Percentiles rank a stretch among this genome's conserved stretches.
These are phyloP conservation scores for Hyperopisus bebe DNA, from an alignment of 2,113 vertebrate species.

Conservation along the genomic window DNA sequence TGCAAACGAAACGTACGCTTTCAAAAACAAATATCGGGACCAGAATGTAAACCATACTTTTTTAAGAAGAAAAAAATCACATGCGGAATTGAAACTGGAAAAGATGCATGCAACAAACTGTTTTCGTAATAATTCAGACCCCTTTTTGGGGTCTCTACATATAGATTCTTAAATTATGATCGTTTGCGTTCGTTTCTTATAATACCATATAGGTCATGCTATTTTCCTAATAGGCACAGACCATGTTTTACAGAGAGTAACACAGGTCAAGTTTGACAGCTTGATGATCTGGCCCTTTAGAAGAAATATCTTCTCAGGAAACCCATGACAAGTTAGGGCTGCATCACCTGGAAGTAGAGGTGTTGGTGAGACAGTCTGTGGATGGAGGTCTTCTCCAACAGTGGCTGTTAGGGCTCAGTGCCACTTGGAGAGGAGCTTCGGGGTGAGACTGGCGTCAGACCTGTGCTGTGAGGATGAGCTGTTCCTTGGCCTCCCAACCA, in stretches of 20 bases:
- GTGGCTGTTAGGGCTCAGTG: background rate
- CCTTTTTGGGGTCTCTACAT: background rate
- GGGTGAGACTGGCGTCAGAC: background rate
- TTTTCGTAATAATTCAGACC: background rate
- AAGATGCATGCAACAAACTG: conserved; percentile 11
- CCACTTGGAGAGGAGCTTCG: background rate
- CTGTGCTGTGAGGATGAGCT: background rate
- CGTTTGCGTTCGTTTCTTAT: background rate
- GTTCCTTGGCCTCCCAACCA: background rate
- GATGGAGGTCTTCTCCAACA: background rate
- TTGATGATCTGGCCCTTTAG: background rate
- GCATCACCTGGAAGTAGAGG: background rate
- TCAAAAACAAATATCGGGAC: conserved; percentile 56
- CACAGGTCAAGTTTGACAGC: background rate
- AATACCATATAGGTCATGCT: background rate
- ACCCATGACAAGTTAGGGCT: background rate
- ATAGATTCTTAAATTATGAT: conserved; percentile 5
- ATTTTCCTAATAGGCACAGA: background rate
- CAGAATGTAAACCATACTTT: conserved; percentile 59
- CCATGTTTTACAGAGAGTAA: background rate
- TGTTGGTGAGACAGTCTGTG: background rate
- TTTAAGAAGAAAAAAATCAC: conserved; percentile 29
- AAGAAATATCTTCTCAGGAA: background rate
- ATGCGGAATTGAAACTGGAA: conserved; percentile 14
- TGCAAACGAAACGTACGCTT: conserved; percentile 54